Base-by-base conservation (phyloP, 2,113 vertebrate genomes). In the Noctilio leporinus region DNA sequence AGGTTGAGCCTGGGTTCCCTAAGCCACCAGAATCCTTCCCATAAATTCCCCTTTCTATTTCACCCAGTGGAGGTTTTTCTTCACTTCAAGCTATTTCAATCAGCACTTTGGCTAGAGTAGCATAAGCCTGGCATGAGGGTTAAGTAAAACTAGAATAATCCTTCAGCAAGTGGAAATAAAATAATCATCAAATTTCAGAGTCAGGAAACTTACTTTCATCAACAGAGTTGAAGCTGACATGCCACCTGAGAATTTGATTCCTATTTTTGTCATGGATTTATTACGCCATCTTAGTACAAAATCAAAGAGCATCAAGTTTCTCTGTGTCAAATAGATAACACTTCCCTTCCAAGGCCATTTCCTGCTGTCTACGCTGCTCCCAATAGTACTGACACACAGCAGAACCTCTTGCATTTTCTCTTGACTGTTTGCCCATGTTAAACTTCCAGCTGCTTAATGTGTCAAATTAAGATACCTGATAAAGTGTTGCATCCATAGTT, bases 111-210 rank as follows among this genome's bases (percentile, higher is more conserved):
- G 51, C 62, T 49, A 30, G 3, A 62, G 45, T 28, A 30, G 40
- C 14, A 20, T 10, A 59, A 7, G 8, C 12, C 22, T 49, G 62
- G 30, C 33, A 51, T 3, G 30, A 75, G 38, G 17, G 7, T 33
- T 83, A 81, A 82, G 38, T 51, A 65, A 84, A 30, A 51, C 3
- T 28, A 57, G 30, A 90, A 24, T 12, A 40, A 72, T 55, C 70
- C 30, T 82, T 96, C 40, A 43, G 26, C 45, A 69, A 87, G 59
- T 67, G 28, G 81, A 95, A 92, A 80, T 17, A 59, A 85, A 90
- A 67, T 78, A 73, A 90, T 49, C 72, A 88, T 78, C 82, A 78
- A 93, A 92, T 93, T 53, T 85, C 87, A 82, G 49, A 93, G 24
- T 57, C 90, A 65, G 38, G 93, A 95, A 96, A 19, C 55, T 10